These are phyloP conservation scores for Liparis tanakae DNA, from an alignment of 2,797 vertebrate species.

Conservation along the genomic window DNA sequence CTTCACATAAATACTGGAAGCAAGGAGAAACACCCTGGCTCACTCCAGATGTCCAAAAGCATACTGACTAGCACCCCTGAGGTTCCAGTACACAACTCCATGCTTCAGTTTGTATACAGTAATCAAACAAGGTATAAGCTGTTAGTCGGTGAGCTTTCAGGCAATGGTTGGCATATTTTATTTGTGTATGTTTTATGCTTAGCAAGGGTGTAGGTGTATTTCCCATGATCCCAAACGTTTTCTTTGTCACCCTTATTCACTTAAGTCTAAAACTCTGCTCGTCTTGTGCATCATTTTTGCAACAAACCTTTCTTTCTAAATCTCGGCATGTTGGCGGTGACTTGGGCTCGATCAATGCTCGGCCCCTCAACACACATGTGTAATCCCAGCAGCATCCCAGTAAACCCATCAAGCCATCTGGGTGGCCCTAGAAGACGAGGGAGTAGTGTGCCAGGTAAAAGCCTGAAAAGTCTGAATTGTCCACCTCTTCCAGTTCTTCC, in stretches of 20 bases:
- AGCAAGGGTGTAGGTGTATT: neutral
- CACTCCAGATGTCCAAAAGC: neutral
- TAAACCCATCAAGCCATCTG: neutral
- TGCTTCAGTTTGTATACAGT: neutral
- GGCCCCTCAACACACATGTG: neutral
- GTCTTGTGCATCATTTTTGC: neutral
- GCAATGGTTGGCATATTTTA: neutral
- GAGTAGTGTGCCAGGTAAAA: neutral
- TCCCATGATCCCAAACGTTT: neutral
- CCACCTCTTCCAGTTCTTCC: neutral
- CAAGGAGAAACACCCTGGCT: too few species aligned
- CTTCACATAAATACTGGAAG: neutral
- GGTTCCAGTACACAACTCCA: neutral
- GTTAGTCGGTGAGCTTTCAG: neutral
- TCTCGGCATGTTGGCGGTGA: neutral
- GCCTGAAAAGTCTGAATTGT: constrained; percentile 1
- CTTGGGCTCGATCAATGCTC: neutral
- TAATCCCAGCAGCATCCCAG: too few species aligned
- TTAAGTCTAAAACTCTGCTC: neutral
- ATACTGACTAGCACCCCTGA: neutral
- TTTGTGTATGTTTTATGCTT: neutral
- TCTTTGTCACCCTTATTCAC: neutral
- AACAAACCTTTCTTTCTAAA: constrained; percentile 1
- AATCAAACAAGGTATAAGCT: neutral
- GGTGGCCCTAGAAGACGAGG: neutral